Evolutionary conservation across 2,797 vertebrate species (phyloP).

Genomic region (Miichthys miiuy): DNA sequence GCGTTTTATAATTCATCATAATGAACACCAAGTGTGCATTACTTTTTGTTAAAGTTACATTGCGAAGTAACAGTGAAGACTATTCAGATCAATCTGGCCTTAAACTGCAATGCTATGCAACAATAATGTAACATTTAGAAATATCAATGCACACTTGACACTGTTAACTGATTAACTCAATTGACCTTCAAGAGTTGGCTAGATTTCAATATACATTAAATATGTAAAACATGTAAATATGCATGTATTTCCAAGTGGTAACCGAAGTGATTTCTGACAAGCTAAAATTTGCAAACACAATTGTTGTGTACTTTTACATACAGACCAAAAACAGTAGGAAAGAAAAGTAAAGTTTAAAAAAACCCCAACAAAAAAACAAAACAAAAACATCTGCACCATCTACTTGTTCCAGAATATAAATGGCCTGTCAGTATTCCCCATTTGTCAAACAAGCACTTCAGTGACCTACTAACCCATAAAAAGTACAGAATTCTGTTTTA

Average conservation of each 20-base stretch:
- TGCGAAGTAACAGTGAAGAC: background rate
- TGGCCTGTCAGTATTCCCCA: conserved; percentile 4
- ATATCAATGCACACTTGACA: conserved; percentile 18
- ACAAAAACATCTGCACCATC: background rate
- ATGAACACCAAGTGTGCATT: background rate
- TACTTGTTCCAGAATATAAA: conserved; percentile 12
- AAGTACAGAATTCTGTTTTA: conserved; percentile 8
- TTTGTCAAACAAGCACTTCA: conserved; percentile 33
- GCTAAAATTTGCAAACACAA: background rate
- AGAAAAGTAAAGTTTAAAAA: no score
- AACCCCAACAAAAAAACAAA: no score
- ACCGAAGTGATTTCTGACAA: background rate
- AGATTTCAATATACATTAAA: background rate
- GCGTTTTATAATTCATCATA: background rate
- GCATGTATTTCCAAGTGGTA: background rate
- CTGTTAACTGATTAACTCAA: conserved; percentile 2
- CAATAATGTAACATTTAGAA: conserved; percentile 1
- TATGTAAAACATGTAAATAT: background rate
- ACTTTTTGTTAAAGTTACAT: background rate
- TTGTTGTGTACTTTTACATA: no score
- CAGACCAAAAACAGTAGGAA: no score
- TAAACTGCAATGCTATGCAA: background rate
- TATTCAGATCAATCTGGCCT: background rate
- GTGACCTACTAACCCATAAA: conserved; percentile 26
- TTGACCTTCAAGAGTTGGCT: background rate